Base-by-base conservation (phyloP, 1,140 invertebrate genomes). In the Diorhabda carinulata region DNA sequence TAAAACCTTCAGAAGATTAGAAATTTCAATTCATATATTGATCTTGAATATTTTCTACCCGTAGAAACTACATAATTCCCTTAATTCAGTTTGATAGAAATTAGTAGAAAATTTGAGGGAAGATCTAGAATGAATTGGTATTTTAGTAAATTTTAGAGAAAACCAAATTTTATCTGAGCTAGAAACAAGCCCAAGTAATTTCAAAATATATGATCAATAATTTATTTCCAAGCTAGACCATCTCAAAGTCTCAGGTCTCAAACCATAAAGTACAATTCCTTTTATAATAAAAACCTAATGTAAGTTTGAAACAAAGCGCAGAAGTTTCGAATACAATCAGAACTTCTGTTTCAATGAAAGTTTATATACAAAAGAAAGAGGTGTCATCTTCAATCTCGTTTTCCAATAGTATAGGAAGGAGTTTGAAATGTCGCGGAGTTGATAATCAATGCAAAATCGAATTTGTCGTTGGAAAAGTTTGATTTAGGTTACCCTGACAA, bases 371-470 rank as follows among this genome's bases (percentile, higher is more conserved):
- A 64, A 64, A 64, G 63, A 47, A 57, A 40, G 41, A 44, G 63
- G 63, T 64, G 63, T 64, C 63, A 64, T 64, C 63, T 64, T 64
- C 45, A 64, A 64, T 64, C 45, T 45, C 63, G 52, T 64, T 64
- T 64, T 64, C 47, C 47, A 52, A 52, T 8, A 52, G 3, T 52
- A 52, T 52, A 52, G 47, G 6, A 52, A 52, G 3, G n/a, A 52
- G 3, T 52, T 52, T 6, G 47, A 52, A 52, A 3, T 60, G n/a
- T 60, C 58, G 6, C 10, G 43, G 43, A 62, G 42, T 62, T 10
- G 61, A 62, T 62, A 43, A 62, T 62, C 61, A 62, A 62, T 62
- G 61, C 61, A 62, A 62, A 62, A 41, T 43, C 61, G 41, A 43
- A 43, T 62, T 62, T 62, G 61, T 44, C 43, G 43, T 43, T 43